Percentiles rank a stretch among this genome's conserved stretches.
Conservation (phyloP, 2,888 invertebrate genomes). For the Malthinus flaveolus region DNA sequence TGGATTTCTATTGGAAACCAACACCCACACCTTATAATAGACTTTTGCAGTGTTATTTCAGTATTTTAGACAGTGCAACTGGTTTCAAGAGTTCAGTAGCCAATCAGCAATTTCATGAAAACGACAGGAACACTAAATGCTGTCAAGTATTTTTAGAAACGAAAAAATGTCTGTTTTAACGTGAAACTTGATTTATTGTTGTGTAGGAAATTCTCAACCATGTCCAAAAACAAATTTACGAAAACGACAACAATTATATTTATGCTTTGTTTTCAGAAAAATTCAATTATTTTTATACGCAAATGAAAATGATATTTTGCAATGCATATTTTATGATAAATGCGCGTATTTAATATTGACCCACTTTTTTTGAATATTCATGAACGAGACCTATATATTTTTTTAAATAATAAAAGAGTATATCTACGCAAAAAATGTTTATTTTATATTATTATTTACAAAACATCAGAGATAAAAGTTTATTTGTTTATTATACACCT, state of each 20-base stretch:
- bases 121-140: conserved; percentile 30
- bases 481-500: too few species aligned
- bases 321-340: neutral
- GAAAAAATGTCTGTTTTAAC: neutral
- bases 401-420: neutral
- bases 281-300: neutral
- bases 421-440: too few species aligned
- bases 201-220: neutral
- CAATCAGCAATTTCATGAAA: conserved; percentile 35
- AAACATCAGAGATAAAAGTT: too few species aligned
- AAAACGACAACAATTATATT: neutral
- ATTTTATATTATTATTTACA: too few species aligned
- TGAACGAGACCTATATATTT: neutral
- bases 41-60: conserved; percentile 37
- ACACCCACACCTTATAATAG: conserved; percentile 42
- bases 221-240: neutral
- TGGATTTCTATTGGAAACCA: conserved; percentile 46
- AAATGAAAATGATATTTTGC: too few species aligned
- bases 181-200: neutral
- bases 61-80: conserved; percentile 37
- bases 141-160: conserved; percentile 23
- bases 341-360: neutral
- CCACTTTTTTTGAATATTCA: too few species aligned
- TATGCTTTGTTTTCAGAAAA: neutral
- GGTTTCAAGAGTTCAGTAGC: conserved; percentile 34